A percentile compares a stretch with the other conserved stretches of the same genome.
phyloP scores from a whole-genome alignment of 2,797 vertebrate species.

The Alectoris magna region DNA sequence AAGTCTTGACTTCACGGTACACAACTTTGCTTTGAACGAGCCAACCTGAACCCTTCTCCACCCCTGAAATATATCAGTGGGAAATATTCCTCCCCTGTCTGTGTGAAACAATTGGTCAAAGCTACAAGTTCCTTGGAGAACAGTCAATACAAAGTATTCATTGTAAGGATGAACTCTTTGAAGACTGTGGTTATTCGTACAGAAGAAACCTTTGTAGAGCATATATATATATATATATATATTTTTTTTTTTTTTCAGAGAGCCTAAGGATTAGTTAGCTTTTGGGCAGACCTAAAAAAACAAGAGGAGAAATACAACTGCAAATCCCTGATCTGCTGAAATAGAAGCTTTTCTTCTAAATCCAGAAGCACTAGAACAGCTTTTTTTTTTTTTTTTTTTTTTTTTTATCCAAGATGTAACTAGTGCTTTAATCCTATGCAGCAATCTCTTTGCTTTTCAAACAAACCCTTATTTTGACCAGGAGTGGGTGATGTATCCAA shows the following conservation, averaged over 20 bases:
- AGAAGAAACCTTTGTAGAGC: neutral
- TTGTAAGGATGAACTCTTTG: neutral
- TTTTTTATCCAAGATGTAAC: neutral
- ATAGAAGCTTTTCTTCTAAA: neutral
- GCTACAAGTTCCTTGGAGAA: neutral
- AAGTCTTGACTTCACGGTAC: neutral
- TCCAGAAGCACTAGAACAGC: neutral
- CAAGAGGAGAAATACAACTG: neutral
- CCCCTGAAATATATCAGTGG: neutral
- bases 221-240: neutral
- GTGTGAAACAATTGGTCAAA: neutral
- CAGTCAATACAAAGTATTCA: accelerated
- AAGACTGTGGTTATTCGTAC: neutral
- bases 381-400: neutral
- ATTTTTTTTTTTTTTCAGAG: neutral
- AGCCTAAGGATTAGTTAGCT: neutral
- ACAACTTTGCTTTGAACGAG: neutral
- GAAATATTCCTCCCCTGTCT: neutral
- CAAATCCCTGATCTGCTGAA: neutral
- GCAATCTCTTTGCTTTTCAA: neutral
- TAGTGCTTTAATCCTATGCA: neutral
- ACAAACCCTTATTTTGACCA: neutral
- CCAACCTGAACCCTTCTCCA: neutral
- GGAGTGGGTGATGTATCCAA: neutral
- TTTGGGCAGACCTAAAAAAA: neutral